phyloP scores from a whole-genome alignment of 2,113 vertebrate species.

The Sceloporus undulatus region DNA sequence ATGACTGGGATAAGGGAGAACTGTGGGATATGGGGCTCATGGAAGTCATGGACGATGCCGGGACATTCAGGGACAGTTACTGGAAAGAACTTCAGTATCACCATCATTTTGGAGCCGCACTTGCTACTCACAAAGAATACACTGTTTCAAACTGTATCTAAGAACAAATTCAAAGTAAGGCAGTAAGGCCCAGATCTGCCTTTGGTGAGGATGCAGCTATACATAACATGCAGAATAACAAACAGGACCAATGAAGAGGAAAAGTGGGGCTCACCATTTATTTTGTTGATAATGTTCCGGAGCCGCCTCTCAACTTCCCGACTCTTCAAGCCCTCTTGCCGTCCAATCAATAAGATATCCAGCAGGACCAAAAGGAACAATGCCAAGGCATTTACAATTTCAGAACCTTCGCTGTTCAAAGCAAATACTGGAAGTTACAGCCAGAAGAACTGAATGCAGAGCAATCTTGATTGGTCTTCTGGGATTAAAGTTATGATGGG shows the following conservation, averaged over 20 bases:
- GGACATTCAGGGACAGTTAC: not conserved
- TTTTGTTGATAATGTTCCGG: slow-evolving; percentile 86
- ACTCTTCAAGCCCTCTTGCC: slow-evolving; percentile 89
- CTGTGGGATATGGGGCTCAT: not conserved
- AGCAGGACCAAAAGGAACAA: slow-evolving; percentile 90
- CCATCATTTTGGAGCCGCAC: not conserved
- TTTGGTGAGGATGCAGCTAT: not conserved
- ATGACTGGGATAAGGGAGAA: not conserved
- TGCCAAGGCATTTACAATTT: slow-evolving; percentile 88
- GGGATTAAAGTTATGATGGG: not conserved
- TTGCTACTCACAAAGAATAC: not conserved
- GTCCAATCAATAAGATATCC: slow-evolving; percentile 89
- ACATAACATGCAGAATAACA: not conserved
- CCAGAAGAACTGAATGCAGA: slow-evolving; percentile 28
- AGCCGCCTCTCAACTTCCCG: slow-evolving; percentile 91
- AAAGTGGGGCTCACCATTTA: slow-evolving; percentile 83
- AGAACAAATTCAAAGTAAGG: not conserved
- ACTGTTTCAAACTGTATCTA: not conserved
- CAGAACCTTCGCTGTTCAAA: slow-evolving; percentile 87
- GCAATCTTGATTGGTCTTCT: not conserved
- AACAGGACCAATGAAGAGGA: slow-evolving; percentile 10
- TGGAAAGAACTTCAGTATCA: not conserved
- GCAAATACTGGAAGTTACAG: slow-evolving; percentile 37
- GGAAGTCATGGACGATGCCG: not conserved
- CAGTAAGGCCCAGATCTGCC: slow-evolving; percentile 25